A percentile compares a stretch with the other conserved stretches of the same genome.
phyloP scores from a whole-genome alignment of 2,113 vertebrate species.

The Ciconia maguari region DNA sequence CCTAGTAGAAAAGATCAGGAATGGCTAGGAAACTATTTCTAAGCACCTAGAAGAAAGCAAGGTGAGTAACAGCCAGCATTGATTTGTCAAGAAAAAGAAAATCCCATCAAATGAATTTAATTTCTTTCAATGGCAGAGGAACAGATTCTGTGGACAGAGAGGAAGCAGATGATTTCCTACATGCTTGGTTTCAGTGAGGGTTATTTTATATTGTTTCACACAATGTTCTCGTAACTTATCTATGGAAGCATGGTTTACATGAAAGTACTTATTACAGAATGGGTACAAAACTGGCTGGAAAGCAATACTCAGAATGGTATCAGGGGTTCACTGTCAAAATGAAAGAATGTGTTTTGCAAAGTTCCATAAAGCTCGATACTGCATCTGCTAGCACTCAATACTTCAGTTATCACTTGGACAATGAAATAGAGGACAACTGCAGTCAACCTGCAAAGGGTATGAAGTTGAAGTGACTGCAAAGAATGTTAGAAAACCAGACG shows the following conservation, averaged over 20 bases:
- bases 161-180: not conserved
- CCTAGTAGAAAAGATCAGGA: not conserved
- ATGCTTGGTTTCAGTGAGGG: not conserved
- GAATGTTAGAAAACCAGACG: fast-evolving
- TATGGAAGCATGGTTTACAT: not conserved
- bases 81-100: not conserved
- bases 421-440: not conserved
- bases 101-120: not conserved
- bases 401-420: not conserved
- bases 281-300: not conserved
- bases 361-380: not conserved
- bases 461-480: not conserved
- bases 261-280: not conserved
- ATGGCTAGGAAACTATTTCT: not conserved
- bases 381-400: not conserved
- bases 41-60: not conserved
- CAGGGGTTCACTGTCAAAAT: not conserved
- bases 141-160: not conserved
- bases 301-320: not conserved
- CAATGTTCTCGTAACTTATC: not conserved
- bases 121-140: not conserved
- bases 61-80: not conserved
- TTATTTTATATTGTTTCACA: not conserved
- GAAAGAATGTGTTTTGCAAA: not conserved
- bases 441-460: fast-evolving